phyloP scores from a whole-genome alignment of 2,113 vertebrate species.

The Agapornis roseicollis region DNA sequence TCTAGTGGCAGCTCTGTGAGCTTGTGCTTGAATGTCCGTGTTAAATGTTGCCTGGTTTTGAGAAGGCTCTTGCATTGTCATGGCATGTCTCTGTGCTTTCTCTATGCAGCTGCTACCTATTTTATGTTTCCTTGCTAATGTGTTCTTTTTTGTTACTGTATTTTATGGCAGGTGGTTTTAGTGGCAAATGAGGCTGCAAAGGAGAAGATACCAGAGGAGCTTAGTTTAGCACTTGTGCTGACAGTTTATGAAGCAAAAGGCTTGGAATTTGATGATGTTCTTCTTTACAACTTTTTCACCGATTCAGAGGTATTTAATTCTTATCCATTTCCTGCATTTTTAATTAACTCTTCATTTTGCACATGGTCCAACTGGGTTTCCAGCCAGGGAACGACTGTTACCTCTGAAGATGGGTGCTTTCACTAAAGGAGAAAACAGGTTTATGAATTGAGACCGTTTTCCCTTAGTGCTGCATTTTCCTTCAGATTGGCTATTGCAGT shows the following conservation, averaged over 20 bases:
- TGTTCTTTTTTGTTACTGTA: not conserved
- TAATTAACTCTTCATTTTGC: not conserved
- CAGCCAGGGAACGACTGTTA: not conserved
- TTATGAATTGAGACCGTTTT: not conserved
- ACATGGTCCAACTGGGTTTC: not conserved
- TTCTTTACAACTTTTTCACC: slow-evolving; percentile 85
- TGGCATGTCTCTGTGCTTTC: not conserved
- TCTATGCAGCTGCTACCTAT: not conserved
- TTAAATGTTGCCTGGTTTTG: not conserved
- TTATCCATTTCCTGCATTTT: not conserved
- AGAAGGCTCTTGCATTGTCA: not conserved
- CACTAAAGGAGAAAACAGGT: not conserved
- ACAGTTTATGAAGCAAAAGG: slow-evolving; percentile 86
- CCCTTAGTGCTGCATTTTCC: not conserved
- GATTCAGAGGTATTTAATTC: slow-evolving; percentile 79
- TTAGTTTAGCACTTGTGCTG: slow-evolving; percentile 80
- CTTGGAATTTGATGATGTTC: slow-evolving; percentile 84
- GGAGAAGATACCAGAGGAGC: slow-evolving; percentile 81
- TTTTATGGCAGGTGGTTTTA: slow-evolving; percentile 74
- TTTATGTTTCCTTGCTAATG: not conserved
- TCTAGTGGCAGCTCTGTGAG: not conserved
- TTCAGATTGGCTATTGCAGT: not conserved
- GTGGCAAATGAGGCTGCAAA: slow-evolving; percentile 82
- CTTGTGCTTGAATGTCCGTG: not conserved
- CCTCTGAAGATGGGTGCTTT: not conserved